Percentiles rank a stretch among this genome's conserved stretches.
Evolutionary conservation across 2,797 vertebrate species (phyloP).

Genomic region (Rhynchotus rufescens): DNA sequence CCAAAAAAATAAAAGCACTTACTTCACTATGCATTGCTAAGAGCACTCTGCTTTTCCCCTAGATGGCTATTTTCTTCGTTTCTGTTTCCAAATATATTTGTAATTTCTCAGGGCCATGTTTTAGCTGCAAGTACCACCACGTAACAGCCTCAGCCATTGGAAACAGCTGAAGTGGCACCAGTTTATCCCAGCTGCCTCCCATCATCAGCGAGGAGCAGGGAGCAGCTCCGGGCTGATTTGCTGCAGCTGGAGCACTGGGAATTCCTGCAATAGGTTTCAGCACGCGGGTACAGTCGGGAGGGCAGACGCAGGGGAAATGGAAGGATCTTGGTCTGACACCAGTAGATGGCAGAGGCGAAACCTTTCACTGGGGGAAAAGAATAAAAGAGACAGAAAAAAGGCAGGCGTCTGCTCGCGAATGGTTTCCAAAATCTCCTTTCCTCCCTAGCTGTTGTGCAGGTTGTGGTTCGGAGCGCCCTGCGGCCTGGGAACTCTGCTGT

Average conservation of each 20-base stretch:
- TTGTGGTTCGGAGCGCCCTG: background rate
- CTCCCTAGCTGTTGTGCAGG: background rate
- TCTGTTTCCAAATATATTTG: background rate
- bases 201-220: background rate
- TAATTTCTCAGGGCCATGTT: background rate
- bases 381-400: background rate
- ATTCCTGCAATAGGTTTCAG: rapidly evolving
- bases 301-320: rapidly evolving
- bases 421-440: background rate
- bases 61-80: background rate
- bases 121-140: rapidly evolving
- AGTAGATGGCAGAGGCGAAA: constrained; percentile 45
- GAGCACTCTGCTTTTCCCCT: background rate
- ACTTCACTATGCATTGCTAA: background rate
- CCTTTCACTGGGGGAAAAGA: background rate
- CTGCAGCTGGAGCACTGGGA: rapidly evolving
- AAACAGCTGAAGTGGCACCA: rapidly evolving
- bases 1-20: constrained; percentile 16
- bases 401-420: background rate
- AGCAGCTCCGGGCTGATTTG: background rate
- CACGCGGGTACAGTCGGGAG: rapidly evolving
- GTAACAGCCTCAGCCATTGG: rapidly evolving
- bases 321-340: background rate
- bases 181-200: background rate
- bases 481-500: rapidly evolving